These are phyloP conservation scores for Panorpa germanica DNA, from an alignment of 2,888 invertebrate genomes.

Conservation along the genomic window DNA sequence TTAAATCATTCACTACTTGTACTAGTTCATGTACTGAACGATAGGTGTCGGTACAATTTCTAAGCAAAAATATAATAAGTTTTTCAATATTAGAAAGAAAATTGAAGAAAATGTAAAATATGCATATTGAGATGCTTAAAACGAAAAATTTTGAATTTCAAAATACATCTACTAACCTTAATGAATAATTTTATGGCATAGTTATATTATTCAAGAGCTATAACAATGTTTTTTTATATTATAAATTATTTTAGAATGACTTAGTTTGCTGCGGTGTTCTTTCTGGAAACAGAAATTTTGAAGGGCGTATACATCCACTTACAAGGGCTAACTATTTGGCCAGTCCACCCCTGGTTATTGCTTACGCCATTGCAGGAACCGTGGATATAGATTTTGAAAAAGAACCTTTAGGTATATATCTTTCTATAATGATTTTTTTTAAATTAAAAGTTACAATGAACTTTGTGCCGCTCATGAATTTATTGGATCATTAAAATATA, in stretches of 20 bases:
- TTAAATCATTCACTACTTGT: background rate
- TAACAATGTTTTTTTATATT: conserved; percentile 6
- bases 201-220: background rate
- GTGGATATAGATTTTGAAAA: conserved; percentile 88
- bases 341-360: conserved; percentile 91
- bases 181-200: too few species aligned
- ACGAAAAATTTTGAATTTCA: conserved; percentile 5
- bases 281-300: conserved; percentile 96
- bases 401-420: conserved; percentile 51
- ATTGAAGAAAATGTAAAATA: too few species aligned
- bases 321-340: conserved; percentile 95
- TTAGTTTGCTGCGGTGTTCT: conserved; percentile 90
- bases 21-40: background rate
- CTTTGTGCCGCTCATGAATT: conserved; percentile 2
- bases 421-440: too few species aligned
- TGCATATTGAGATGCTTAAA: too few species aligned
- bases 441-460: background rate
- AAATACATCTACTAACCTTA: too few species aligned
- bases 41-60: background rate
- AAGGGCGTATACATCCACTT: conserved; percentile 93
- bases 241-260: conserved; percentile 42
- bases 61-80: conserved; percentile 1
- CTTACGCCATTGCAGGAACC: conserved; percentile 91
- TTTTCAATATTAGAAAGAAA: too few species aligned
- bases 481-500: conserved; percentile 2